Evolutionary conservation across 2,113 vertebrate genomes (phyloP), one percentile per base, ranked within the genome.

Genomic region (Elanoides forficatus): DNA sequence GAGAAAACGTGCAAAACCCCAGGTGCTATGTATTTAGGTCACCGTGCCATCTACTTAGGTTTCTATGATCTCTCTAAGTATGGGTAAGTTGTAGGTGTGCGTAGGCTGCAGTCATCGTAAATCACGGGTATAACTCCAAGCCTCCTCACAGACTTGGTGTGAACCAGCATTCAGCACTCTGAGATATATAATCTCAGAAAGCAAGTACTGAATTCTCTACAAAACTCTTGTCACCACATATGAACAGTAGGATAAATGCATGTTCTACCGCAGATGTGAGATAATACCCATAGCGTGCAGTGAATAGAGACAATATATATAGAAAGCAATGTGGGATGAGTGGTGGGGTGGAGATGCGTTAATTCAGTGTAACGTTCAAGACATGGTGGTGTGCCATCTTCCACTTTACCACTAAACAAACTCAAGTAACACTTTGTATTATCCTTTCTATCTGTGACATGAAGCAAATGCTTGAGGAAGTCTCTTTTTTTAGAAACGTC

Each of bases 261-360:
- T 58, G 56, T 72, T 93, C 62, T 93, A 97, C 96, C 97, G 27
- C 97, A 98, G 98, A 98, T 98, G 90, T 89, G 94, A 98, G 98
- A 98, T 98, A 98, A 97, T 67, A 89, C 83, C 66, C 94, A 13
- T 17, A 92, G 82, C 48, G 10, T 87, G 92, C 32, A 86, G 43
- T 63, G 93, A 94, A 5, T 45, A 70, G 52, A 80, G 93, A 70
- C 90, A 90, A 32, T 29, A 52, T 22, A 29, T 23, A 81, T 5
- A 91, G 63, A 79, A 78, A 83, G 65, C 80, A 88, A 83, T 2
- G 74, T 62, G 79, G 92, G 93, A 87, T 50, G 87, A 89, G 92
- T 34, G 90, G 84, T 60, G 45, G 45, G 53, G 76, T 34, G 13
- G 93, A 95, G 72, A 30, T 11, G 2, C 0, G 1, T 40, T 67